Percentiles rank a stretch among this genome's conserved stretches.
These are phyloP conservation scores for Cerceris ruficornis DNA, from an alignment of 2,888 invertebrate genomes.

Conservation along the genomic window DNA sequence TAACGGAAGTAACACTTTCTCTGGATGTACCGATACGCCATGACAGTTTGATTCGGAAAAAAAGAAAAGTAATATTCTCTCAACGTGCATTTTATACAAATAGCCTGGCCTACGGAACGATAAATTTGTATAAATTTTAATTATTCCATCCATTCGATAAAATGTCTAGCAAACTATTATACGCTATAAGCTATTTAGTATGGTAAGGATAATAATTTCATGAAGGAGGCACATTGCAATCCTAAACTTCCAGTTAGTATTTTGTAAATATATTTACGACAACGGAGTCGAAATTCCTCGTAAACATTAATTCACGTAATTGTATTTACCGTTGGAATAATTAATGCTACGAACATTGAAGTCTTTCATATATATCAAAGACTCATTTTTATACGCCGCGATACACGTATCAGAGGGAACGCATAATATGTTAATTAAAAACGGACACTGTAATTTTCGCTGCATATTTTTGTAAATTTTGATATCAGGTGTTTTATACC, in stretches of 20 bases:
- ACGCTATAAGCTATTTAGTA: constrained; percentile 14
- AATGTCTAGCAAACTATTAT: constrained; percentile 17
- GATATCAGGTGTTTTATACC: constrained; percentile 48
- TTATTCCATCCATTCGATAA: constrained; percentile 36
- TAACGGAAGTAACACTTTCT: background rate
- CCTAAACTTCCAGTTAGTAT: constrained; percentile 24
- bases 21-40: background rate
- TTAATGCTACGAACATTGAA: constrained; percentile 34
- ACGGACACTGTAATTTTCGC: constrained; percentile 38
- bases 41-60: background rate
- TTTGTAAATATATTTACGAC: constrained; percentile 37
- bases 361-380: constrained; percentile 33
- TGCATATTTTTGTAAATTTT: constrained; percentile 65
- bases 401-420: constrained; percentile 25
- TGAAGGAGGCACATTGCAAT: constrained; percentile 8
- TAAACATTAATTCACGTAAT: constrained; percentile 16
- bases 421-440: constrained; percentile 45
- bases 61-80: background rate
- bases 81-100: background rate
- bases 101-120: background rate
- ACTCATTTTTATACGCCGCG: constrained; percentile 19
- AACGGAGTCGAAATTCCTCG: background rate
- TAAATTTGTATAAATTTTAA: constrained; percentile 11
- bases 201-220: constrained; percentile 4
- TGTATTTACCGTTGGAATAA: constrained; percentile 15